Evolutionary conservation across 2,113 vertebrate species (phyloP), one percentile per base, ranked within the genome.

Genomic region (Prionailurus bengalensis): DNA sequence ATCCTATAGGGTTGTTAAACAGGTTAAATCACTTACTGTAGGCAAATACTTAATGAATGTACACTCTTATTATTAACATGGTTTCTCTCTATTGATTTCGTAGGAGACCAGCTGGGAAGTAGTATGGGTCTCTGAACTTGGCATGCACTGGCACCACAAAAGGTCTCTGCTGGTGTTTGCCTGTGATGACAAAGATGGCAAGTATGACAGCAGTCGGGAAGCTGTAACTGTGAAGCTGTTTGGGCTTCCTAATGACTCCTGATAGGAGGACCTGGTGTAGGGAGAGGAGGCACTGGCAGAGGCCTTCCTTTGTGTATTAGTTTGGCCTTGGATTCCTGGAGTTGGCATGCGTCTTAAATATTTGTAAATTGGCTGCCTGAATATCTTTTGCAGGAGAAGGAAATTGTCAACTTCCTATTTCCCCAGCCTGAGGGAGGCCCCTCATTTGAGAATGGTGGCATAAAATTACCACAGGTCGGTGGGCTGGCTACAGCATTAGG

Each of bases 91-190:
- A 4, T 97, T 85, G 80, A 36, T 96, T 94, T 87, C 97, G 23
- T 95, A 99, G 99, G 99, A 91, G 99, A 99, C 99, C 99, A 99
- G 98, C 99, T 99, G 99, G 99, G 99, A 99, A 98, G 39, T 99
- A 99, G 98, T 99, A 99, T 0, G 99, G 99, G 91, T 99, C 99
- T 1, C 99, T 99, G 0, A 99, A 99, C 82, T 99, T 99, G 39
- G 99, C 99, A 25, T 4, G 14, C 25, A 29, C 48, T 99, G 99
- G 99, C 99, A 99, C 95, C 99, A 99, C 0, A 99, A 99, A 98
- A 98, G 99, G 66, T 99, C 99, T 0, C 98, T 99, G 94, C 95
- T 99, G 98, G 99, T 99, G 4, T 99, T 99, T 4, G 99, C 99
- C 93, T 99, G 99, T 45, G 99, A 99, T 0, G 99, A 99, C 98